phyloP scores from a whole-genome alignment of 2,113 vertebrate species.

The Hypanus sabinus region DNA sequence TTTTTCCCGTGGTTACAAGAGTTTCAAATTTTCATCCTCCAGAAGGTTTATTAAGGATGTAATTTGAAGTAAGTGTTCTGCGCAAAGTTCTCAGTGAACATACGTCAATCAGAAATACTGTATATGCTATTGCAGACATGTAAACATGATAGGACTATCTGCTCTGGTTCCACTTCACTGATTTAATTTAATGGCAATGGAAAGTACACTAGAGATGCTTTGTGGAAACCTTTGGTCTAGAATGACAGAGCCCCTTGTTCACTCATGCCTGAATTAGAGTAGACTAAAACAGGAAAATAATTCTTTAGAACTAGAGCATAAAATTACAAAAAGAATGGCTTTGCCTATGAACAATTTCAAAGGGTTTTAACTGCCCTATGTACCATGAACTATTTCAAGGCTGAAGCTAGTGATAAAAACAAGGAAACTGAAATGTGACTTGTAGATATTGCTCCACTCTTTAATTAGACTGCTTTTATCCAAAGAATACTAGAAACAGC shows the following conservation, averaged over 20 bases:
- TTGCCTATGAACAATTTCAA: background rate
- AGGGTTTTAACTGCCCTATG: background rate
- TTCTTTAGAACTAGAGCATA: background rate
- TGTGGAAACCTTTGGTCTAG: background rate
- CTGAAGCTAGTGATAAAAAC: background rate
- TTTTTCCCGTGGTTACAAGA: background rate
- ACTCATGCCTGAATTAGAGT: background rate
- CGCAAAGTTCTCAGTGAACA: background rate
- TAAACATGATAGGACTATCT: background rate
- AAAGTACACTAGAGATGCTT: slow-evolving; percentile 17
- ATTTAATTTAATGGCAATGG: background rate
- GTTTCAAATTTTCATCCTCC: background rate
- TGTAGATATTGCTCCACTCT: background rate
- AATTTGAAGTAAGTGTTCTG: background rate
- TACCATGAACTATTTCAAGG: background rate
- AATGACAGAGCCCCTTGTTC: slow-evolving; percentile 1
- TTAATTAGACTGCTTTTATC: background rate
- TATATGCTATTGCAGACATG: background rate
- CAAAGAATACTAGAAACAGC: background rate
- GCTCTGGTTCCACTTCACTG: slow-evolving; percentile 21
- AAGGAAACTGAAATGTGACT: background rate
- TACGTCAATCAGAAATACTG: background rate
- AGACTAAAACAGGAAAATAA: background rate
- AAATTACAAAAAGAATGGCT: slow-evolving; percentile 1
- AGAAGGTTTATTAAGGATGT: background rate